These are phyloP conservation scores for Arremon brunneinucha DNA, from an alignment of 2,797 vertebrate species.

Conservation along the genomic window DNA sequence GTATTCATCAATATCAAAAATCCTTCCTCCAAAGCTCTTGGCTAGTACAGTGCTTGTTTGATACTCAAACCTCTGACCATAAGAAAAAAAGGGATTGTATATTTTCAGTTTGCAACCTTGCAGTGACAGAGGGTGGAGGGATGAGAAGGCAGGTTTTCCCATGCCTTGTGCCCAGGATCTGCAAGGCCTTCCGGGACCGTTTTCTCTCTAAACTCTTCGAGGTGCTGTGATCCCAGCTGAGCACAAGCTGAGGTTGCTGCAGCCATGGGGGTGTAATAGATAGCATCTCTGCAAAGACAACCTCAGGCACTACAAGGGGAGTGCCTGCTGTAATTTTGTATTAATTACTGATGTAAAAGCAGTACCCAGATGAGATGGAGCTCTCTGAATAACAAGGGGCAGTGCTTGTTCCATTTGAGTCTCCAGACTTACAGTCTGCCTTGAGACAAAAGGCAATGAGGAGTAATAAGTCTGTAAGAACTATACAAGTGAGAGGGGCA, in stretches of 20 bases:
- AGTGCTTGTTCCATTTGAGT: neutral
- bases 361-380: neutral
- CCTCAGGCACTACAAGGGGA: neutral
- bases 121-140: neutral
- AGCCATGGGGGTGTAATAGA: neutral
- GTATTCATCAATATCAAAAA: neutral
- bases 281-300: neutral
- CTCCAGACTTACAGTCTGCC: neutral
- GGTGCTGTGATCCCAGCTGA: neutral
- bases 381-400: neutral
- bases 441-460: neutral
- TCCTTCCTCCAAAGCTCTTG: neutral
- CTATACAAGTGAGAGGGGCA: neutral
- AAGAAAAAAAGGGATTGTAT: rapidly evolving
- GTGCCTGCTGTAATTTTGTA: neutral
- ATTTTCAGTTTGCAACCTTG: neutral
- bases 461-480: neutral
- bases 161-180: neutral
- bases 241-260: neutral
- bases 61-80: neutral
- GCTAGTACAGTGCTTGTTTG: neutral
- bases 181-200: neutral
- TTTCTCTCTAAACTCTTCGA: neutral
- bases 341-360: neutral
- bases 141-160: neutral